Base-by-base conservation (phyloP, 2,113 vertebrate genomes). In the Odobenus rosmarus region DNA sequence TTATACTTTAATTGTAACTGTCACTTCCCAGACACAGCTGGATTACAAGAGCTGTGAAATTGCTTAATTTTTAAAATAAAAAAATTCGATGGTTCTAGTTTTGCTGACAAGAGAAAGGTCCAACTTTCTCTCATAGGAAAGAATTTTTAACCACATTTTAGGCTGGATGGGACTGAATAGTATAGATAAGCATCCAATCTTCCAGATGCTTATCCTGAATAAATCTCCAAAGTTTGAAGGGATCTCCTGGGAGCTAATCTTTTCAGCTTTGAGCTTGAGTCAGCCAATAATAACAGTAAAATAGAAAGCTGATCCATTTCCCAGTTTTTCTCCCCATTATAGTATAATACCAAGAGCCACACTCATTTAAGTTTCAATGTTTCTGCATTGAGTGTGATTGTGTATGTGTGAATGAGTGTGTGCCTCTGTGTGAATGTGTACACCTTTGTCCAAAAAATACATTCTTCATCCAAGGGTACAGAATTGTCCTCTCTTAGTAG, bases 151-250 rank as follows among this genome's bases (percentile, higher is more conserved):
- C 57, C 51, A 88, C n/a, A 94, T 96, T 92, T 95, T n/a, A 55
- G n/a, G 28, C 36, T 94, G 51, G 51, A 77, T 76, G 39, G 64
- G 53, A 90, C 53, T 82, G 28, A 81, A 79, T 15, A 53, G 39
- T 33, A 13, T 7, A 95, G 92, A 94, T 94, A 98, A 96, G 76
- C 46, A 90, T 95, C 81, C 84, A 72, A 15, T 90, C 84, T 95
- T 85, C 77, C 76, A 94, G 86, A 92, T 85, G 91, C 36, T 96
- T 96, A 95, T 95, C 94, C 74, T 85, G 64, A 97, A 97, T 94
- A 96, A 98, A 94, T 91, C 71, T 88, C 77, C 51, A 96, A 83
- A 97, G 83, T 89, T 97, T 79, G 91, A 97, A 95, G 55, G 46
- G 31, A 79, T 61, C 88, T 10, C 77, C 57, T 88, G 46, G 61